Percentiles rank a stretch among this genome's conserved stretches.
These are phyloP conservation scores for Antigone vipio DNA, from an alignment of 2,113 vertebrate species.

Conservation along the genomic window DNA sequence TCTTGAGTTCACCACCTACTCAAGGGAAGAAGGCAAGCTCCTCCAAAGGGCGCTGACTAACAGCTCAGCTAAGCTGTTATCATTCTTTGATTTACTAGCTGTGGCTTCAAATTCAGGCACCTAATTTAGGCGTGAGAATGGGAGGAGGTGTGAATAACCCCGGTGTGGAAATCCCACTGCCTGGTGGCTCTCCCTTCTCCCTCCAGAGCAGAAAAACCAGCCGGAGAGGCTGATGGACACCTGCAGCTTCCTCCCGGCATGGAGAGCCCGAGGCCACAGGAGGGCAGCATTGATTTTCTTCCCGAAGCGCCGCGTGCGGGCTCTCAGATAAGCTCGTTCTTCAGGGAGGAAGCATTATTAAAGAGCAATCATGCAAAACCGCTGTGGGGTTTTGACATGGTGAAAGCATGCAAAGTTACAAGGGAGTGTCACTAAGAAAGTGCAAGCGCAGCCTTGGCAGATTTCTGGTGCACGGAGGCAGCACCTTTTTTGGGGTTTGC, in stretches of 20 bases:
- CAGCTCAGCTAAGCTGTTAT: neutral
- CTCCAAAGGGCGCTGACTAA: neutral
- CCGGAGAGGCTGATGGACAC: accelerated
- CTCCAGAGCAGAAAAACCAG: neutral
- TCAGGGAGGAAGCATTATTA: neutral
- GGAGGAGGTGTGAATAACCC: neutral
- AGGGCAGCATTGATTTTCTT: constrained; percentile 50
- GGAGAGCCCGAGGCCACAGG: neutral
- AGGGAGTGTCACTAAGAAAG: neutral
- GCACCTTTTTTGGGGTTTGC: neutral
- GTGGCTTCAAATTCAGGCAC: neutral
- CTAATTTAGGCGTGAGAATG: neutral
- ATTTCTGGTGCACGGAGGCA: neutral
- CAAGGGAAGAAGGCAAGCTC: neutral
- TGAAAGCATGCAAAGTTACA: neutral
- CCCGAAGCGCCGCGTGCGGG: accelerated
- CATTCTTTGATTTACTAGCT: neutral
- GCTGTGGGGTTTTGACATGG: neutral
- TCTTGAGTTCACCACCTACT: neutral
- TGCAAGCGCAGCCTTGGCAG: neutral
- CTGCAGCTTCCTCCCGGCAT: neutral
- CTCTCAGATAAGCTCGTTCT: accelerated
- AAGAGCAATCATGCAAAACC: accelerated
- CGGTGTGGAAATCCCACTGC: neutral
- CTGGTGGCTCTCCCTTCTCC: neutral